Conservation (phyloP, 2,888 invertebrate genomes). For the Netelia inedita region DNA sequence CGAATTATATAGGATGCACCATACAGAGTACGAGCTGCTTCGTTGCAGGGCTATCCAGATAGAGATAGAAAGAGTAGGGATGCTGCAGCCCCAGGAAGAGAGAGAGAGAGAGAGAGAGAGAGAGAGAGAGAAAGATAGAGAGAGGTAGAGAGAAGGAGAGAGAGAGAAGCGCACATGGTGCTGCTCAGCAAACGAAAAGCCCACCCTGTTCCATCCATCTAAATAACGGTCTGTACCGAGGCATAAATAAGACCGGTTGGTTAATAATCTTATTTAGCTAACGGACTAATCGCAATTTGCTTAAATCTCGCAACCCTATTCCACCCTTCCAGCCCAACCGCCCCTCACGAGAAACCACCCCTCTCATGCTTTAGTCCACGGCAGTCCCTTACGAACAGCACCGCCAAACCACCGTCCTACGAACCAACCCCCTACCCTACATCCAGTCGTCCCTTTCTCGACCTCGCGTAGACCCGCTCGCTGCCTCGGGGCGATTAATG, state of each 20-base stretch:
- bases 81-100: no score
- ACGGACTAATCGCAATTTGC: slow-evolving; percentile 82
- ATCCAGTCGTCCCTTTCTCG: slow-evolving; percentile 54
- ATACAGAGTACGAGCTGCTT: slow-evolving; percentile 27
- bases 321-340: slow-evolving; percentile 64
- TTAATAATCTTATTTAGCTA: slow-evolving; percentile 82
- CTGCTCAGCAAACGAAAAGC: slow-evolving; percentile 61
- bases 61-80: background rate
- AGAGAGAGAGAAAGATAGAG: slow-evolving; percentile 15
- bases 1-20: slow-evolving; percentile 57
- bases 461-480: slow-evolving; percentile 66
- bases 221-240: slow-evolving; percentile 75
- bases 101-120: slow-evolving; percentile 1
- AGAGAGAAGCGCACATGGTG: slow-evolving; percentile 39
- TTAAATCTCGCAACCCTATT: slow-evolving; percentile 79
- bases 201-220: slow-evolving; percentile 63
- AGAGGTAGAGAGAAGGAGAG: background rate
- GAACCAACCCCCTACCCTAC: background rate
- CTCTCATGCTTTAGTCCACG: slow-evolving; percentile 44
- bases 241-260: slow-evolving; percentile 81
- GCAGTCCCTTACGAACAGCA: background rate
- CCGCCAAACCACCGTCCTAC: slow-evolving; percentile 32
- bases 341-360: slow-evolving; percentile 47
- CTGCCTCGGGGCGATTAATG: slow-evolving; percentile 80
- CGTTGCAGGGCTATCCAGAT: background rate